Conservation (phyloP, 2,113 vertebrate genomes). For the Agelaius phoeniceus region DNA sequence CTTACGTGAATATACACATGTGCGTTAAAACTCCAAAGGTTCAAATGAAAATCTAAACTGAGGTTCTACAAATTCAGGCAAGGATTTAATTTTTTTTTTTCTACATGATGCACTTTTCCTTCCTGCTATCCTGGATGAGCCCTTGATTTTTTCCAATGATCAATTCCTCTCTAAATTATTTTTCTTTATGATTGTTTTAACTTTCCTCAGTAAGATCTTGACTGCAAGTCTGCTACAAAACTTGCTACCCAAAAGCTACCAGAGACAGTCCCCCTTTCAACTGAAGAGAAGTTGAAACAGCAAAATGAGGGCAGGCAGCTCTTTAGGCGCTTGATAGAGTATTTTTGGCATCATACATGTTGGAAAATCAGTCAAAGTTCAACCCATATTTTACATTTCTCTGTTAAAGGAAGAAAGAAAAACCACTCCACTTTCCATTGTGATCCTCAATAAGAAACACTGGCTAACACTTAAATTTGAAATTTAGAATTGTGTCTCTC, state of each 20-base stretch:
- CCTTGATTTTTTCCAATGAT: neutral
- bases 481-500: neutral
- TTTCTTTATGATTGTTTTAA: neutral
- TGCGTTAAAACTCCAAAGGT: neutral
- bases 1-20: accelerated
- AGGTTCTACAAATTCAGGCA: neutral
- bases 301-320: neutral
- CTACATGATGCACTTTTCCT: neutral
- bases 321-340: neutral
- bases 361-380: neutral
- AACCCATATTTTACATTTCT: neutral
- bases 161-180: neutral
- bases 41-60: neutral
- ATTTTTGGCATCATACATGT: neutral
- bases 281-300: neutral
- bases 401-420: neutral
- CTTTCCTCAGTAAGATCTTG: neutral
- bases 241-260: neutral
- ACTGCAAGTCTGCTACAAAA: neutral
- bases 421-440: neutral
- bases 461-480: neutral
- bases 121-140: neutral
- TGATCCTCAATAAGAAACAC: neutral
- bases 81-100: neutral
- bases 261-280: neutral